phyloP scores from a whole-genome alignment of 1,140 invertebrate species.

The Leptinotarsa undecemlineata region DNA sequence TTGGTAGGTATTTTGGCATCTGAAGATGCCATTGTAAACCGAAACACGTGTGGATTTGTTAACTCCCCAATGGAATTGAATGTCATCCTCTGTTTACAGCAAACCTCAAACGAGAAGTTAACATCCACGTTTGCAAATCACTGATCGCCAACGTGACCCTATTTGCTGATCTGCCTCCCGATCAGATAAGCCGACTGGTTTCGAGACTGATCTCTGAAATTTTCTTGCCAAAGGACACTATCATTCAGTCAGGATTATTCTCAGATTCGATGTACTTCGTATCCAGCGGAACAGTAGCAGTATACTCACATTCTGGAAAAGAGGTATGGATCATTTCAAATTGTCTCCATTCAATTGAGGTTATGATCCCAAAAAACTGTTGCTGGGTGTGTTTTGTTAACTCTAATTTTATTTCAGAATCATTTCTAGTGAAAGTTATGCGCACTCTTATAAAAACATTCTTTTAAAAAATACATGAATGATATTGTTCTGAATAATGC shows the following conservation, averaged over 20 bases:
- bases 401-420: no score
- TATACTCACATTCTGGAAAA: slow-evolving; percentile 61
- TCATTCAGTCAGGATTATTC: slow-evolving; percentile 59
- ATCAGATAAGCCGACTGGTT: slow-evolving; percentile 35
- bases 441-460: no score
- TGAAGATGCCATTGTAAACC: no score
- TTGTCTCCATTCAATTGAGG: no score
- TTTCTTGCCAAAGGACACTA: slow-evolving; percentile 48
- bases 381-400: no score
- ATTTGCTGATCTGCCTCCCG: slow-evolving; percentile 32
- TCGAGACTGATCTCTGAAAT: slow-evolving; percentile 40
- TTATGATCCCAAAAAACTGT: no score
- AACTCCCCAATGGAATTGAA: no score
- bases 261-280: slow-evolving; percentile 65
- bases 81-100: not conserved
- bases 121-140: slow-evolving; percentile 33
- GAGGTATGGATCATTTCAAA: slow-evolving; percentile 46
- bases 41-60: no score
- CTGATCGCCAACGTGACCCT: slow-evolving; percentile 38
- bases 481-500: no score
- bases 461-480: no score
- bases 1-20: no score
- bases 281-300: slow-evolving; percentile 60
- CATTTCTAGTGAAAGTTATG: no score
- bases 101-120: slow-evolving; percentile 35